Conservation (phyloP, 1,140 invertebrate species). For the Chrysomallon squamiferum region DNA sequence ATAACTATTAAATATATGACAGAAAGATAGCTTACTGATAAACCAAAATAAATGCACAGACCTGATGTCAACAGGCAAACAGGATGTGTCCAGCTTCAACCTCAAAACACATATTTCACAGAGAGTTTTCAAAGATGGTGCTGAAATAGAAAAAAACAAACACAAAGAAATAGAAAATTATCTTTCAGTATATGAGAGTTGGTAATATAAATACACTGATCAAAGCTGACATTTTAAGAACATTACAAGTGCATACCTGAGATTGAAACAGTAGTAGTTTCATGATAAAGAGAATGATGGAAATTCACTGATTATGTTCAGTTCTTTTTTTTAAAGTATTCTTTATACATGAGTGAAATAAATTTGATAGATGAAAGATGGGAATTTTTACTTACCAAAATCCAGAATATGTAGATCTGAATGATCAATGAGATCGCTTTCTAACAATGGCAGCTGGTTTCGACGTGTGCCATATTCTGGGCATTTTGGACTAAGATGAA, state of each 20-base stretch:
- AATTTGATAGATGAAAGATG: too few relatives aligned
- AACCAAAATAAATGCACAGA: conserved; percentile 47
- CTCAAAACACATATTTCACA: conserved; percentile 72
- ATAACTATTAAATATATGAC: too few relatives aligned
- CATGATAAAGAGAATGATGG: too few relatives aligned
- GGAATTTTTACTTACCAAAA: conserved; percentile 70
- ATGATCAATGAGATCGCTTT: conserved; percentile 72
- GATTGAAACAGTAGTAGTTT: too few relatives aligned
- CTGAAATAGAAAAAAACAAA: conserved; percentile 53
- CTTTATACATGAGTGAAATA: too few relatives aligned
- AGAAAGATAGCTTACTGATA: background rate
- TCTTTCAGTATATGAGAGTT: too few relatives aligned
- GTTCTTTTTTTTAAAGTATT: too few relatives aligned
- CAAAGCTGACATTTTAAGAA: too few relatives aligned
- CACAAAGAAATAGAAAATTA: background rate
- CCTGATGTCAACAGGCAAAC: conserved; percentile 71
- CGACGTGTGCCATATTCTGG: background rate
- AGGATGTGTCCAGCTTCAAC: conserved; percentile 70
- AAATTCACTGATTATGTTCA: too few relatives aligned
- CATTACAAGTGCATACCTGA: too few relatives aligned
- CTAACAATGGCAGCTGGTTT: conserved; percentile 11
- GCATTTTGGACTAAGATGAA: background rate
- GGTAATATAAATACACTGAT: too few relatives aligned
- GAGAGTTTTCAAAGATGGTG: conserved; percentile 75
- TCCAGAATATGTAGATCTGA: conserved; percentile 80